Evolutionary conservation across 2,888 invertebrate species (phyloP).

Genomic region (Leptopterna dolabrata): DNA sequence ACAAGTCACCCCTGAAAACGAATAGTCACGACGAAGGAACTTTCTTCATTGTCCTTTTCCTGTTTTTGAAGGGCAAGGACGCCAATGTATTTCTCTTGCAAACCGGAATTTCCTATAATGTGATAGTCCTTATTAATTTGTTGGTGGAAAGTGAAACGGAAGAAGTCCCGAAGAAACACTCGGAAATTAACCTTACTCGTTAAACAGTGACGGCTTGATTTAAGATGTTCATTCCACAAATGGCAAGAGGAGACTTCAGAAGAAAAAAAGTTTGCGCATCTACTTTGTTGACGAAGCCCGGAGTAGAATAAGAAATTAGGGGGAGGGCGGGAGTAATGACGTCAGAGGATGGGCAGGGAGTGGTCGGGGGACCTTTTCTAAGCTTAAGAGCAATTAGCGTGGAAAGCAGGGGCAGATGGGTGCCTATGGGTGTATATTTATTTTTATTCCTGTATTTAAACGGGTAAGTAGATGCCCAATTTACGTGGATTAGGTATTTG

Average conservation of each 20-base stretch:
- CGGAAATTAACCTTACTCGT: conserved; percentile 4
- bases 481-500: no score
- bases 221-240: conserved; percentile 17
- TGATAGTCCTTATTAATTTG: not conserved
- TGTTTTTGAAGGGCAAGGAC: not conserved
- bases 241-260: not conserved
- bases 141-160: not conserved
- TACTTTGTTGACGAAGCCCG: not conserved
- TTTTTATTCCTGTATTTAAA: no score
- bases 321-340: not conserved
- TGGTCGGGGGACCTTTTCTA: not conserved
- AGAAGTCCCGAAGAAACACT: not conserved
- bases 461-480: no score
- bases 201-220: conserved; percentile 6
- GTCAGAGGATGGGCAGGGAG: not conserved
- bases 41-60: not conserved
- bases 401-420: not conserved
- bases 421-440: no score
- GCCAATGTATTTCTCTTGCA: not conserved
- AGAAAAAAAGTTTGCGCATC: conserved; percentile 1
- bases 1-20: no score
- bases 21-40: no score
- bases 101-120: not conserved
- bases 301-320: conserved; percentile 20
- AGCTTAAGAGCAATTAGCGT: not conserved